Evolutionary conservation across 1,140 invertebrate genomes (phyloP), one percentile per base, ranked within the genome.

Genomic region (Penaeus japonicus): DNA sequence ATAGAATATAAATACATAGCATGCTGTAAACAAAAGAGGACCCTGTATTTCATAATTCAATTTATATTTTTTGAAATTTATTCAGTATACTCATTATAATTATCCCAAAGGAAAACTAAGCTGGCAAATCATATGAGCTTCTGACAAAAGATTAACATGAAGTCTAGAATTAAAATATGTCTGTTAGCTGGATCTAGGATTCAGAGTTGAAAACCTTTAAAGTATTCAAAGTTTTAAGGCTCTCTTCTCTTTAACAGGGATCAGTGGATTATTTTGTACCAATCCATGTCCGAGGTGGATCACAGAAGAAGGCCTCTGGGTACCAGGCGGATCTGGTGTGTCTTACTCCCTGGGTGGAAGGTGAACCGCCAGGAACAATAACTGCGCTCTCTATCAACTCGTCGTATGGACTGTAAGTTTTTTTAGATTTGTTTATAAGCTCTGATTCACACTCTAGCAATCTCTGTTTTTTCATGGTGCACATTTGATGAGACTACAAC

Each of bases 291-390:
- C 95, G 95, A 92, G 93, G 94, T 55, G 97, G 97, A 54, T 92
- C 94, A 75, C 95, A 96, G 91, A 96, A 96, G 91, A 96, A 97
- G 92, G 94, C 96, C 39, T 94, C 97, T 27, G 98, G 98, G 89
- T 99, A 98, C 94, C 98, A 99, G 94, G 96, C 98, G 12, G 96
- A 98, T 91, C 93, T 99, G 78, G 96, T 99, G 90, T 99, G 98
- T 93, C 93, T 99, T 90, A 96, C 97, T 77, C 95, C 96, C 32
- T 96, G 96, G 93, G 94, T 95, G 83, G 96, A 96, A 91, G 95
- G 95, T 85, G 96, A 96, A 92, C 94, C 96, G 77, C 95, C 96
- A 53, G 96, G 96, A 90, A 95, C 95, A 92, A 96, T 99, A 84
- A 96, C 97, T 85, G 96, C 97, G 87, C 95, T 99, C 91, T 96